phyloP scores from a whole-genome alignment of 2,797 vertebrate species.

The Channa striata region DNA sequence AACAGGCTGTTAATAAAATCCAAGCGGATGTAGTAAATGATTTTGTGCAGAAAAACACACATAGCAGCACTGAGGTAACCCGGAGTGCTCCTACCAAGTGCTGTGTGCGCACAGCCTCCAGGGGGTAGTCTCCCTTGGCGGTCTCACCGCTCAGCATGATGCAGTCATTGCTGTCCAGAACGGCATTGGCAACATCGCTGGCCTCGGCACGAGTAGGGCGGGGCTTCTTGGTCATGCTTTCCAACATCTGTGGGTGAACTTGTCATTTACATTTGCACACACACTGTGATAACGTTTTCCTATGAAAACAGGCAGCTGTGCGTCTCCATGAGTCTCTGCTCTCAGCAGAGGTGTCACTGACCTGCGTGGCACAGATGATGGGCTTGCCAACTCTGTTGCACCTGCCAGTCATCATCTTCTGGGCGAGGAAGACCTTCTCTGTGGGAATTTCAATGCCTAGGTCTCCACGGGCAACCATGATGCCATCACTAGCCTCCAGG shows the following conservation, averaged over 20 bases:
- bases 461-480: constrained; percentile 99
- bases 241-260: constrained; percentile 73
- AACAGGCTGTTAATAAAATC: constrained; percentile 63
- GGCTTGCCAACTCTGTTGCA: constrained; percentile 97
- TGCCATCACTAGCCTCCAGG: constrained; percentile 96
- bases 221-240: constrained; percentile 83
- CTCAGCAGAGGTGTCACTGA: constrained; percentile 43
- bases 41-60: constrained; percentile 1
- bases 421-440: constrained; percentile 97
- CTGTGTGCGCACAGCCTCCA: constrained; percentile 95
- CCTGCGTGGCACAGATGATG: constrained; percentile 97
- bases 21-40: constrained; percentile 12
- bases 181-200: constrained; percentile 83
- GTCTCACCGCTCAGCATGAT: constrained; percentile 99
- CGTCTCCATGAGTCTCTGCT: background rate
- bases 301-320: background rate
- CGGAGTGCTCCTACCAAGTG: constrained; percentile 86
- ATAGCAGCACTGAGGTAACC: too few relatives aligned
- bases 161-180: constrained; percentile 86
- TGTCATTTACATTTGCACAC: background rate
- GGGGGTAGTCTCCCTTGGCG: constrained; percentile 96
- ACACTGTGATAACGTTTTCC: background rate
- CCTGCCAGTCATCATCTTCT: constrained; percentile 99
- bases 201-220: constrained; percentile 81
- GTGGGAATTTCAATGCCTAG: constrained; percentile 98